Conservation (phyloP, 2,113 vertebrate genomes). For the Sinocyclocheilus anophthalmus region DNA sequence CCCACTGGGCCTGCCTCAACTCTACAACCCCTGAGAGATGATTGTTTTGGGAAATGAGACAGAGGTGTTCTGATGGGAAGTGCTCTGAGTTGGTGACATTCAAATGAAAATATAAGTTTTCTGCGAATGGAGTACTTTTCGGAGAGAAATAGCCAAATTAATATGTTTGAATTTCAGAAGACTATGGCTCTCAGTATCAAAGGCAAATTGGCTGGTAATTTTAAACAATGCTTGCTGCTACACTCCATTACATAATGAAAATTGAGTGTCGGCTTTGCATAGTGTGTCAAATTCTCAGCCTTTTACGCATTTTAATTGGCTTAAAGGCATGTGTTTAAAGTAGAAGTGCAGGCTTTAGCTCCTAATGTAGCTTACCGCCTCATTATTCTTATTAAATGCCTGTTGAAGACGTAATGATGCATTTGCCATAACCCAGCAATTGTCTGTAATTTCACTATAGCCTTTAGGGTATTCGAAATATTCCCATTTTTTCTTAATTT, state of each 20-base stretch:
- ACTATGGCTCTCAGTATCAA: neutral
- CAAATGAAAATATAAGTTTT: neutral
- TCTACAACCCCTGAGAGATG: conserved; percentile 1
- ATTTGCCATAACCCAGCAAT: neutral
- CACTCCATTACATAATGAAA: conserved; percentile 27
- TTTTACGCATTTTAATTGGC: neutral
- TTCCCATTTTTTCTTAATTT: neutral
- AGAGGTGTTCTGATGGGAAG: conserved; percentile 9
- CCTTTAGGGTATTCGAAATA: neutral
- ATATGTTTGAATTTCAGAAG: neutral
- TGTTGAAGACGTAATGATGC: neutral
- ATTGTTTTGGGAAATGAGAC: conserved; percentile 39
- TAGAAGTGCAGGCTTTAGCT: neutral
- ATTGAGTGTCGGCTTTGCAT: neutral
- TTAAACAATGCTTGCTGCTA: conserved; percentile 4
- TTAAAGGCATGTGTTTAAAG: conserved; percentile 4
- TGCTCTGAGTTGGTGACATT: conserved; percentile 5
- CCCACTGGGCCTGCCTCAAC: conserved; percentile 27
- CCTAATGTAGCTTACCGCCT: neutral
- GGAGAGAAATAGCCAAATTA: neutral
- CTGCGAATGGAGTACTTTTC: neutral
- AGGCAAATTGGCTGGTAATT: conserved; percentile 2
- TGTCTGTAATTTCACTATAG: neutral
- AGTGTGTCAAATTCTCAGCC: neutral
- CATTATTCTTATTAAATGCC: conserved; percentile 3